A percentile compares a stretch with the other conserved stretches of the same genome.
Conservation (phyloP, 2,113 vertebrate species). For the Eonycteris spelaea region DNA sequence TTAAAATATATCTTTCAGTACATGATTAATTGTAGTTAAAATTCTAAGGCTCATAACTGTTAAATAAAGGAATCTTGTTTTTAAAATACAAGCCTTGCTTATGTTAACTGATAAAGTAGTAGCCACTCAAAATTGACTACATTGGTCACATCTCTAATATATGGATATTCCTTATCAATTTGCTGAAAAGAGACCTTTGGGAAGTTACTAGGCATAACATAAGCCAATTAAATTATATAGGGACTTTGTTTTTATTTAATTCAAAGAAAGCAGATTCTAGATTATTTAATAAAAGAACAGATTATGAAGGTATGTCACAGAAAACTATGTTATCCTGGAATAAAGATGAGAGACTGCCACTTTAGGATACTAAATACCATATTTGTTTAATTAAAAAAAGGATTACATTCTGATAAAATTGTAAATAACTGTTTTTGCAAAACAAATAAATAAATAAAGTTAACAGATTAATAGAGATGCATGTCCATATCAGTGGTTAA, state of each 20-base stretch:
- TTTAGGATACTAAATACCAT: background rate
- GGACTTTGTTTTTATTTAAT: background rate
- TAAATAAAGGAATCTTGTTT: background rate
- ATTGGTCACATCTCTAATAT: background rate
- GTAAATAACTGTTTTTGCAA: background rate
- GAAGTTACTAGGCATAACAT: background rate
- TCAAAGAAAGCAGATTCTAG: background rate
- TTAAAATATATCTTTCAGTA: background rate
- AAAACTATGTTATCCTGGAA: background rate
- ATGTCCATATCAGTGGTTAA: background rate
- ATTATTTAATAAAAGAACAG: background rate
- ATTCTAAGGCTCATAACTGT: background rate
- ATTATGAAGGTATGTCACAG: background rate
- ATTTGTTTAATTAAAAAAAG: constrained; percentile 37
- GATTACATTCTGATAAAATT: background rate
- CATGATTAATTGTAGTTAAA: background rate
- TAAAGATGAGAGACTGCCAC: background rate
- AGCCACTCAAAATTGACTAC: background rate
- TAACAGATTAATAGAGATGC: constrained; percentile 34
- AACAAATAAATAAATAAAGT: background rate
- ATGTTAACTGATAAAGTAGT: background rate
- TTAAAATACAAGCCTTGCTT: background rate
- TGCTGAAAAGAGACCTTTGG: background rate
- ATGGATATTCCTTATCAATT: background rate
- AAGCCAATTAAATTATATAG: background rate